phyloP scores from a whole-genome alignment of 2,797 vertebrate genomes.

The Mormyrops attenuatus region DNA sequence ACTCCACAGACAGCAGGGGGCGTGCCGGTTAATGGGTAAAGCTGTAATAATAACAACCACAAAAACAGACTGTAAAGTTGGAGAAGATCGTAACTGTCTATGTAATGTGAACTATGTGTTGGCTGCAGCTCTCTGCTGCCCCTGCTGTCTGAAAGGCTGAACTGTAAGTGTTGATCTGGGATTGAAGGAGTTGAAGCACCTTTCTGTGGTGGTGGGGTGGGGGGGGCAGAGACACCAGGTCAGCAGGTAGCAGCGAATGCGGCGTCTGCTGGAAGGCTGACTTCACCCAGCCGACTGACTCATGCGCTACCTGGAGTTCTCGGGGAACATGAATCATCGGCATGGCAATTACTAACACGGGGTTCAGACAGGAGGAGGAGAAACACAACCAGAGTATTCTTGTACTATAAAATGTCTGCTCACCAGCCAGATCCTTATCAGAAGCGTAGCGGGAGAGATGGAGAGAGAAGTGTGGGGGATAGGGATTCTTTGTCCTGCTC shows the following conservation, averaged over 20 bases:
- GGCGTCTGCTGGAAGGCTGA: not conserved
- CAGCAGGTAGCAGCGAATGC: not conserved
- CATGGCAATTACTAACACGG: not conserved
- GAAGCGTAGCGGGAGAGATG: not conserved
- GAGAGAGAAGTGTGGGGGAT: not conserved
- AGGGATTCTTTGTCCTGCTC: not conserved
- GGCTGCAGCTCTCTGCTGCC: not conserved
- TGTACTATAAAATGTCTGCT: not conserved
- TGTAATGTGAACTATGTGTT: not conserved
- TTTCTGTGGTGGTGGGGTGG: not conserved
- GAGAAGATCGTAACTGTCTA: not conserved
- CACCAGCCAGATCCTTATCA: not conserved
- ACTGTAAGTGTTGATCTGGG: not conserved
- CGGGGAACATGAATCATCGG: not conserved
- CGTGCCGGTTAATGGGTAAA: not conserved
- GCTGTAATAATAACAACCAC: not conserved
- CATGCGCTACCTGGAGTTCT: not conserved
- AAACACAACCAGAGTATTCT: not conserved
- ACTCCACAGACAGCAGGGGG: not conserved
- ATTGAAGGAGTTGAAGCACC: not conserved
- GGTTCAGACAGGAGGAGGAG: not conserved
- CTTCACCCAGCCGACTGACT: not conserved
- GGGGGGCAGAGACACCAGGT: not conserved
- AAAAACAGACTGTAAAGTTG: not conserved
- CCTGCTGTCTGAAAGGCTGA: not conserved